Conservation (phyloP, 2,113 vertebrate genomes). For the Lucifuga dentata region DNA sequence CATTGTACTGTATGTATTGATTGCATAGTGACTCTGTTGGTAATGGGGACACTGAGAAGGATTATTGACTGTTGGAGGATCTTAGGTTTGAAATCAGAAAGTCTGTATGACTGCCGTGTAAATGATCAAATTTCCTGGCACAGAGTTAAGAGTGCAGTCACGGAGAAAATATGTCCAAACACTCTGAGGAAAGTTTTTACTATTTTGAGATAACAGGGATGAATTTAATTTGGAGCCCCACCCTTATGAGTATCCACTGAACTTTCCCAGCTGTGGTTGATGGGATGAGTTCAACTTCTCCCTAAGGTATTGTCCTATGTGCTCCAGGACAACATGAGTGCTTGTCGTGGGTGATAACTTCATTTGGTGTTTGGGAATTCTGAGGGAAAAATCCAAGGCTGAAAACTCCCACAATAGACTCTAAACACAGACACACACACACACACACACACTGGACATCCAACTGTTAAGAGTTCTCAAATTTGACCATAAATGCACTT, state of each 20-base stretch:
- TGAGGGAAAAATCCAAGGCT: constrained; percentile 37
- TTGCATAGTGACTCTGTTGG: not conserved
- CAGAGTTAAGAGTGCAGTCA: not conserved
- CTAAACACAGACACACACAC: constrained; percentile 15
- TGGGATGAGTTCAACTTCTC: constrained; percentile 25
- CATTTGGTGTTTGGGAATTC: constrained; percentile 18
- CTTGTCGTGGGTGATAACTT: not conserved
- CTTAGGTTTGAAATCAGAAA: constrained; percentile 10
- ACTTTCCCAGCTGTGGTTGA: constrained; percentile 15
- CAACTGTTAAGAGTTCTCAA: too few relatives aligned
- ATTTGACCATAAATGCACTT: too few relatives aligned
- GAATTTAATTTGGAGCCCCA: not conserved
- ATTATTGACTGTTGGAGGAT: constrained; percentile 38
- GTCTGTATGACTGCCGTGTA: not conserved
- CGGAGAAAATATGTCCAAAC: not conserved
- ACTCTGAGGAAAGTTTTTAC: not conserved
- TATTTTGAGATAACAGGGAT: not conserved
- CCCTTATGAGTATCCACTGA: not conserved
- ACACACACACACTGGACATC: not conserved
- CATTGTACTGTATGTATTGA: not conserved
- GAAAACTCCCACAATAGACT: constrained; percentile 41
- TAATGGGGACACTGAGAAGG: constrained; percentile 10
- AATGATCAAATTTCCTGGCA: not conserved
- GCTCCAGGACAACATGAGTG: not conserved
- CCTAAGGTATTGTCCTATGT: constrained; percentile 11